Conservation (phyloP, 2,797 vertebrate genomes). For the Petrocephalus schoutedeni region DNA sequence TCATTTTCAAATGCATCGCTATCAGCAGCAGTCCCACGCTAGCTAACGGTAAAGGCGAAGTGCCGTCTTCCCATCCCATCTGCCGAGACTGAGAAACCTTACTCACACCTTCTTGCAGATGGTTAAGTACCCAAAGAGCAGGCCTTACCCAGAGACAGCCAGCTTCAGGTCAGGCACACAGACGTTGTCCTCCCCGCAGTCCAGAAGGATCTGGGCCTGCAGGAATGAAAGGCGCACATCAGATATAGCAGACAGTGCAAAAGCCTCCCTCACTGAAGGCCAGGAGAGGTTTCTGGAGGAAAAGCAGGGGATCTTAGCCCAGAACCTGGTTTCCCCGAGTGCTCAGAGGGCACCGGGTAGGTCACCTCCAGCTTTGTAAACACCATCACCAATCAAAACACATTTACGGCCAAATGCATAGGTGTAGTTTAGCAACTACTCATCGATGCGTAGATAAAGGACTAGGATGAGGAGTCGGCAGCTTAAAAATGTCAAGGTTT, state of each 20-base stretch:
- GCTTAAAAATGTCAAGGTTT: background rate
- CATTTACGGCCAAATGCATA: background rate
- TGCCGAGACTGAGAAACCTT: conserved; percentile 33
- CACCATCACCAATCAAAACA: background rate
- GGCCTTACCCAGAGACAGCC: conserved; percentile 73
- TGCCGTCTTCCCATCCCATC: background rate
- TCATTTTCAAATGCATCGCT: background rate
- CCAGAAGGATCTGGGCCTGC: conserved; percentile 83
- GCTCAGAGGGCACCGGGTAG: background rate
- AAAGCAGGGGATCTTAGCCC: background rate
- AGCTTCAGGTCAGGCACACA: conserved; percentile 88
- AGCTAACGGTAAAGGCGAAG: background rate
- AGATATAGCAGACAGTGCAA: background rate
- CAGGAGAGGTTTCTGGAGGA: background rate
- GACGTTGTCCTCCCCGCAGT: conserved; percentile 91
- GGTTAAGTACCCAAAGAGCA: conserved; percentile 28
- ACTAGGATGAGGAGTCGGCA: background rate
- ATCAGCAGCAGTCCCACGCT: background rate
- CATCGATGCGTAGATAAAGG: background rate
- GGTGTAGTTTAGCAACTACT: background rate
- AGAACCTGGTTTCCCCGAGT: background rate
- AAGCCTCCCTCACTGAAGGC: background rate
- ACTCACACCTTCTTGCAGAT: background rate
- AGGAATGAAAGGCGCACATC: conserved; percentile 16
- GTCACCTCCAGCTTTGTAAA: background rate